These are phyloP conservation scores for Fragum fragum DNA, from an alignment of 2,888 invertebrate genomes.

Conservation along the genomic window DNA sequence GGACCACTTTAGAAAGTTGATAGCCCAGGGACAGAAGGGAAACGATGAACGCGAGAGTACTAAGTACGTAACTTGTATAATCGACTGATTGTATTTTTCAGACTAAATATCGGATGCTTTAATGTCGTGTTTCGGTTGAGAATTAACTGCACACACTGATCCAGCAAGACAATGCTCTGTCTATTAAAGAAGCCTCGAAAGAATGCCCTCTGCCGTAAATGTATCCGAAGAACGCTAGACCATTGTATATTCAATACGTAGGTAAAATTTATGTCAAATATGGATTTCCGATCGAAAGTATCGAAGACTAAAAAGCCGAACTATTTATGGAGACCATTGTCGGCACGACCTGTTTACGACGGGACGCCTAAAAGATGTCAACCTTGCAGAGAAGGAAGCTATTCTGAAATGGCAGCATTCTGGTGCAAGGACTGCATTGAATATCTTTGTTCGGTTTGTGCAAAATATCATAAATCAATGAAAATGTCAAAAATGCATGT, in stretches of 20 bases:
- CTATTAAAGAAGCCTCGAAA: constrained; percentile 30
- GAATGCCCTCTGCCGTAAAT: constrained; percentile 32
- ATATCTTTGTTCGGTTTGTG: constrained; percentile 55
- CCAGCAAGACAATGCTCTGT: constrained; percentile 46
- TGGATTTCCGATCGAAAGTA: background rate
- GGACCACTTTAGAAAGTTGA: too few species aligned
- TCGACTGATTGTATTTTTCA: too few species aligned
- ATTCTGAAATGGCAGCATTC: constrained; percentile 48
- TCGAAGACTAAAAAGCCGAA: background rate
- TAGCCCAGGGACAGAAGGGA: too few species aligned
- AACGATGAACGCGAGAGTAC: too few species aligned
- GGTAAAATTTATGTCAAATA: constrained; percentile 44
- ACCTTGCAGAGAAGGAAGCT: constrained; percentile 52
- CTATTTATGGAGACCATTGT: background rate
- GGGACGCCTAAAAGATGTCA: constrained; percentile 53
- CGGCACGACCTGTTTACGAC: background rate
- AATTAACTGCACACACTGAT: background rate
- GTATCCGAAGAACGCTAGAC: constrained; percentile 30
- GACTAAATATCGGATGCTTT: too few species aligned
- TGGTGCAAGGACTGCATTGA: constrained; percentile 65
- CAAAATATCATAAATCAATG: constrained; percentile 55
- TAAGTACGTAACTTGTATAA: too few species aligned
- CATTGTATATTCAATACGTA: constrained; percentile 56
- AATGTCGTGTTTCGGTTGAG: background rate
- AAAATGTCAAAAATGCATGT: constrained; percentile 60